A percentile compares a stretch with the other conserved stretches of the same genome.
These are phyloP conservation scores for Manis pentadactyla DNA, from an alignment of 2,797 vertebrate genomes.

Conservation along the genomic window DNA sequence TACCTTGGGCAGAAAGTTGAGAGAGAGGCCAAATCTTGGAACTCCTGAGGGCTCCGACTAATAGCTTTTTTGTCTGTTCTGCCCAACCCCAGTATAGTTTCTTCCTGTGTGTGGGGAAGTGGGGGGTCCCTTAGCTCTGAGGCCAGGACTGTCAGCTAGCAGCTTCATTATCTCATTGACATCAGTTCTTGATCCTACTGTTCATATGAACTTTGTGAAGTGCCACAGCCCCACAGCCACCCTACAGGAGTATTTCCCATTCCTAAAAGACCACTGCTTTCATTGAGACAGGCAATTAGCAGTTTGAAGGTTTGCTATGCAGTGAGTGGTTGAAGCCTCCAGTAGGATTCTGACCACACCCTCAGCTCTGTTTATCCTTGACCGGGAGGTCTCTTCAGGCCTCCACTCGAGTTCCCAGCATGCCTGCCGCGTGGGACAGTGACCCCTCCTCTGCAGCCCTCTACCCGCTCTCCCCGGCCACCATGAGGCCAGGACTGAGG, in stretches of 20 bases:
- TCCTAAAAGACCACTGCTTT: neutral
- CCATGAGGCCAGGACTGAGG: neutral
- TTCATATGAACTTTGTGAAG: neutral
- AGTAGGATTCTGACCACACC: neutral
- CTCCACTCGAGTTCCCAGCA: neutral
- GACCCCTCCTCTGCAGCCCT: neutral
- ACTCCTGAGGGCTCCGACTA: neutral
- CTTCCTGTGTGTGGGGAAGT: neutral
- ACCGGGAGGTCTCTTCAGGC: neutral
- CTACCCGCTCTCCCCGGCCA: neutral
- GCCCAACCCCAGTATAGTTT: neutral
- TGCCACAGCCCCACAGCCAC: neutral
- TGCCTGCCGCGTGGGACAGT: no score
- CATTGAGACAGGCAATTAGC: conserved; percentile 46
- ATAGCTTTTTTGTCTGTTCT: neutral
- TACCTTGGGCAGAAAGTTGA: neutral
- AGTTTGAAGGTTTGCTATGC: neutral
- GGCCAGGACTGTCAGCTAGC: neutral
- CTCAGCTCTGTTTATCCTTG: neutral
- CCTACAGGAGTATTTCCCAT: neutral
- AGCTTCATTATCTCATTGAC: neutral
- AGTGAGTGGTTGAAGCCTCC: neutral
- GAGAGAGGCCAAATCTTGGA: neutral
- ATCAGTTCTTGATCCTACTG: neutral
- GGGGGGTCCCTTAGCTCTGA: neutral